Evolutionary conservation across 2,113 vertebrate genomes (phyloP).

Genomic region (Zosterops borbonicus): DNA sequence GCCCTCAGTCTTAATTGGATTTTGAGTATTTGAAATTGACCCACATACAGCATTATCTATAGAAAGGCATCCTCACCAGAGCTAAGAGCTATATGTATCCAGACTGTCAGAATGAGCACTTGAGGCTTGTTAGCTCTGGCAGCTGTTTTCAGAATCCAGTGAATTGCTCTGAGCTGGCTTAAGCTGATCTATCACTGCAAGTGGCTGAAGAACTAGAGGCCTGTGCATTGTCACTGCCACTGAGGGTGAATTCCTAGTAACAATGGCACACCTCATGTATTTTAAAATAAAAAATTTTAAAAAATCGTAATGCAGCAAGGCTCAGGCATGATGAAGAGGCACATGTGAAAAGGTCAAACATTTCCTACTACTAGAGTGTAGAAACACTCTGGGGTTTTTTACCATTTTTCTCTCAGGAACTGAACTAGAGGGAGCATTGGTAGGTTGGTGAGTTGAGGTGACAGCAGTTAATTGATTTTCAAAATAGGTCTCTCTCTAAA

Average conservation of each 20-base stretch:
- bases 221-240: background rate
- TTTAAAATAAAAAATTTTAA: background rate
- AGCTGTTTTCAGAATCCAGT: background rate
- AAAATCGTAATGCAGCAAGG: background rate
- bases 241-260: background rate
- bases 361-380: background rate
- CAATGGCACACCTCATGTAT: background rate
- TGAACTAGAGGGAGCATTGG: background rate
- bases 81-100: fast-evolving
- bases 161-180: background rate
- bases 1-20: background rate
- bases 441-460: background rate
- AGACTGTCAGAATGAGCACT: background rate
- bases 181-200: background rate
- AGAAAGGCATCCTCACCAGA: background rate
- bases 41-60: background rate
- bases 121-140: background rate
- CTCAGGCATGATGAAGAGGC: fast-evolving
- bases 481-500: background rate
- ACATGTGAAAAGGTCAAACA: background rate
- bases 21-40: background rate
- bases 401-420: background rate
- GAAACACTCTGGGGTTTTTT: background rate
- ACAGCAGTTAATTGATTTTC: background rate
- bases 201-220: background rate